Evolutionary conservation across 2,888 invertebrate species (phyloP), one percentile per base, ranked within the genome.

Genomic region (Drosophila atripex): DNA sequence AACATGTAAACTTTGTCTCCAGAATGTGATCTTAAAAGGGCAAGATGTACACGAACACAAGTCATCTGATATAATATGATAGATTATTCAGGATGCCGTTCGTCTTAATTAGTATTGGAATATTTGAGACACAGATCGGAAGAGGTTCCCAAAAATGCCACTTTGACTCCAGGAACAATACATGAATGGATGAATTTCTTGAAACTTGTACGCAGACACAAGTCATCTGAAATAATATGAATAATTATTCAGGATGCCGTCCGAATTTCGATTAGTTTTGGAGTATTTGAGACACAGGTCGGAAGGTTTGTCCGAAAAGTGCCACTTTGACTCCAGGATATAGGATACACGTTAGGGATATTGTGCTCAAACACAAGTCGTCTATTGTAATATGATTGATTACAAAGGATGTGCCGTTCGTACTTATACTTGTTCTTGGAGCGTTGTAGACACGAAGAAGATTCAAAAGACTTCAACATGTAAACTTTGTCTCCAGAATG

Each of bases 221-320:
- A 61, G 60, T 61, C 68, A 45, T 68, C 68, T 68, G 66, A 46
- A 28, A 14, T 54, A 71, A 58, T 65, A 73, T 69, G 16, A 52
- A 12, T 1, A 11, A 58, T 56, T 65, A 73, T 38, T 53, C 69
- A 73, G 68, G 61, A 71, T 71, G 73, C 71, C 71, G 56, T 73
- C 65, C 69, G 75, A 25, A 35, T 41, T n/a, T 18, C 14, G 8
- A 3, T 55, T 69, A 51, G 3, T 58, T 12, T 75, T 18, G 78
- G 80, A 86, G 78, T 47, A 32, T 71, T 75, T 77, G 76, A 82
- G 78, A 82, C 77, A 82, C 57, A 69, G 41, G 49, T 54, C 45
- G 23, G 18, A 23, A 16, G 56, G 2, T 16, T 11, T 9, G 2
- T 45, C 47, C 16, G 47, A 70, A 70, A 54, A 55, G 77, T 75